Percentiles rank a stretch among this genome's conserved stretches.
These are phyloP conservation scores for Masticophis lateralis DNA, from an alignment of 2,797 vertebrate species.

Conservation along the genomic window DNA sequence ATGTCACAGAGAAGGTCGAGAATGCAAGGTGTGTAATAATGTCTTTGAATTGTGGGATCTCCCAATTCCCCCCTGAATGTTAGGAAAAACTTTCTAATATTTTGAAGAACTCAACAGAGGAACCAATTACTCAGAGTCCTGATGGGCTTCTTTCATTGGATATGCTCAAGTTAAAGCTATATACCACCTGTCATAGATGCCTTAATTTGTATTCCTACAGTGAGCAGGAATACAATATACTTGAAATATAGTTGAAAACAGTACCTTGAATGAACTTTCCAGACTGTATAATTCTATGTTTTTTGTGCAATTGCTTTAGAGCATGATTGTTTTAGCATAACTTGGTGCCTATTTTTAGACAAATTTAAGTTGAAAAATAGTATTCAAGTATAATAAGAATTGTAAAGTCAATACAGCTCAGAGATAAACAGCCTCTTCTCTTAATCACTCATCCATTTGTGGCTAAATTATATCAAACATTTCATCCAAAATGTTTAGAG, in stretches of 20 bases:
- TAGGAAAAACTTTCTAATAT: background rate
- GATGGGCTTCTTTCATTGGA: background rate
- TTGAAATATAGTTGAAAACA: background rate
- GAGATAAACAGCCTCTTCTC: background rate
- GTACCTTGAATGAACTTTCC: background rate
- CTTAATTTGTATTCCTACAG: background rate
- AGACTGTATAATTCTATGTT: background rate
- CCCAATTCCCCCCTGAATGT: background rate
- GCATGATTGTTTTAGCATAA: background rate
- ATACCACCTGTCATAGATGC: background rate
- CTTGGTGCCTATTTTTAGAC: background rate
- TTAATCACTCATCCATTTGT: background rate
- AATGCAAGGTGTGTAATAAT: background rate
- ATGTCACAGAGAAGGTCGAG: background rate
- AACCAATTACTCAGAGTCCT: background rate
- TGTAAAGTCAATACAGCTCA: background rate
- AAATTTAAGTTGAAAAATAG: background rate
- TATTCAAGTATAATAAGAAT: background rate
- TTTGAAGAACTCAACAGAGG: background rate
- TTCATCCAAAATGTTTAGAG: background rate
- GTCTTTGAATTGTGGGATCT: background rate
- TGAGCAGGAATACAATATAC: background rate
- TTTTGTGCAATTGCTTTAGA: background rate
- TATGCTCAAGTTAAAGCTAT: background rate
- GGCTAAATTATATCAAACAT: background rate